Evolutionary conservation across 2,888 invertebrate species (phyloP), one percentile per base, ranked within the genome.

Genomic region (Adelognathus sp.): DNA sequence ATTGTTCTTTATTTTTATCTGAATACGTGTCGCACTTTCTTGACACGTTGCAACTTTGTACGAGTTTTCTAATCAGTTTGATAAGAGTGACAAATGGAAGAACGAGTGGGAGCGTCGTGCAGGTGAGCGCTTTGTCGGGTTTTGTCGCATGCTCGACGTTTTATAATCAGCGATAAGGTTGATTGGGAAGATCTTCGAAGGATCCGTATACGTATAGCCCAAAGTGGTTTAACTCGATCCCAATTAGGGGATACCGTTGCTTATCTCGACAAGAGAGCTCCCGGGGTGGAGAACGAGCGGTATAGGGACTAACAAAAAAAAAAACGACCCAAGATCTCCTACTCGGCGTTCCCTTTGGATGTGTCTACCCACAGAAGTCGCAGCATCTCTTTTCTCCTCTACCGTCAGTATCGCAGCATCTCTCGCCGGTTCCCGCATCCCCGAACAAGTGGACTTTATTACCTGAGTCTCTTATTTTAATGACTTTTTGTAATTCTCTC

Each of bases 141-240:
- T n/a, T n/a, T 46, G 41, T 70, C 44, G 41, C 27, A 27, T 36
- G 61, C 16, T 29, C 14, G 27, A 9, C 56, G n/a, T 7, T 36
- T n/a, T 61, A 21, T 79, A 46, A n/a, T n/a, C n/a, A n/a, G n/a
- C 31, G 74, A 33, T 61, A 66, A 66, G 33, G 67, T 66, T 63
- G 66, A 75, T 76, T 67, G 27, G 46, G 71, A 67, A 36, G 75
- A 71, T 71, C n/a, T n/a, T 24, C 54, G 41, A 11, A n/a, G 54
- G 44, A 74, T 27, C 74, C 63, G 41, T n/a, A 66, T 66, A 67
- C 61, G n/a, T 44, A 41, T 11, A 24, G n/a, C 54, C 60, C 64
- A 73, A 77, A 77, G 77, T 81, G 75, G 77, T 81, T 81, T 72
- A 80, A 81, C 80, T 81, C 77, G 77, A 83, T 80, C 81, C 81